Conservation (phyloP, 1,140 invertebrate genomes). For the Adelges cooleyi region DNA sequence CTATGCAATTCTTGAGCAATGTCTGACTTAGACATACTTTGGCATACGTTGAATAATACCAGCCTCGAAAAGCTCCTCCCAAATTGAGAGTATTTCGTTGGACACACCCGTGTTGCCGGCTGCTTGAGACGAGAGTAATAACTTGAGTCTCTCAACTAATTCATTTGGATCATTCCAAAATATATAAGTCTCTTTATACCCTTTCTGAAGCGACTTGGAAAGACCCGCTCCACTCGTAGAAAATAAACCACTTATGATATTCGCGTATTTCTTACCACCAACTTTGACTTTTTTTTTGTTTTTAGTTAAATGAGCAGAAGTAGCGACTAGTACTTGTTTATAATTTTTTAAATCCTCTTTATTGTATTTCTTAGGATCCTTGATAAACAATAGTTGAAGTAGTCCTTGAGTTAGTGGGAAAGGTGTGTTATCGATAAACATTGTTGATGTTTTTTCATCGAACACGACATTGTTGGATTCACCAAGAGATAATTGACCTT, state of each 20-base stretch:
- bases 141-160: not conserved
- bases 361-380: not conserved
- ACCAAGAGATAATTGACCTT: not conserved
- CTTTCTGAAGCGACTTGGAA: no score
- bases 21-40: not conserved
- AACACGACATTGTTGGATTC: not conserved
- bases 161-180: constrained; percentile 34
- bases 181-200: constrained; percentile 33
- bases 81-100: not conserved
- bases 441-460: not conserved
- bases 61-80: not conserved
- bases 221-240: no score
- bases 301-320: not conserved
- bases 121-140: not conserved
- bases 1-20: constrained; percentile 30
- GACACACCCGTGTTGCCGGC: not conserved
- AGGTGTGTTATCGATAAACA: not conserved
- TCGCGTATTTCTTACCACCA: no score
- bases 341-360: not conserved
- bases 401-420: not conserved
- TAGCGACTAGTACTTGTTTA: not conserved
- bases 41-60: not conserved
- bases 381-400: not conserved
- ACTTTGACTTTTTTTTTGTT: not conserved
- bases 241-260: no score